Base-by-base conservation (phyloP, 1,140 invertebrate genomes). In the Helicoverpa zea region DNA sequence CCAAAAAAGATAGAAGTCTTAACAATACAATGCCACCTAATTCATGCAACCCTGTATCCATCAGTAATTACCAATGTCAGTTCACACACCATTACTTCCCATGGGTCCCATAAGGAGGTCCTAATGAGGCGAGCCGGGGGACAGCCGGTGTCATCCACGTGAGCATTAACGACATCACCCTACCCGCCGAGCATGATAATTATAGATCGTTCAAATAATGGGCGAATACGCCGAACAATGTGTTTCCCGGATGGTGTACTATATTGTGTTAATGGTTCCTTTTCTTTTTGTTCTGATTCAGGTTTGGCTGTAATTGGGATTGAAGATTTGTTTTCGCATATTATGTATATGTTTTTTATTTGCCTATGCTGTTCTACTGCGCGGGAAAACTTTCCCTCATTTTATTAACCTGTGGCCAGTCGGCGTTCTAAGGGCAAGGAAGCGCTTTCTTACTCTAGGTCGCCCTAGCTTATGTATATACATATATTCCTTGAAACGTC, bases 161-260 rank as follows among this genome's bases (percentile, higher is more conserved):
- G 16, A n/a, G 18, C 2, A 43, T 9, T 72, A 72, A 72, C 52
- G 29, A 23, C 68, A 72, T 72, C 68, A 68, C 49, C 49, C 64
- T 68, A 68, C 43, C 49, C 12, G 5, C 49, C 49, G 29, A 72
- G 68, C 68, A 72, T 23, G 68, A 52, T 72, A 54, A 72, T 72
- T 66, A 49, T 68, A 43, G 64, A 49, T 49, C 64, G 64, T 68
- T 68, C 16, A 68, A 68, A 68, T 49, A 68, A 49, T 68, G 35
- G 11, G 2, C 5, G 16, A 43, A 16, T 18, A 16, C 11, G 64
- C 2, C 30, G 7, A 59, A 59, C 35, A 11, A 3, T 18, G n/a
- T 16, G 16, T 68, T 43, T 68, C 49, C 43, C 64, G 11, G 43
- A 18, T 49, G 43, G 43, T 18, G 12, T 68, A 43, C 18, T 18